phyloP scores from a whole-genome alignment of 2,797 vertebrate genomes.

The Sebastes steindachneri region DNA sequence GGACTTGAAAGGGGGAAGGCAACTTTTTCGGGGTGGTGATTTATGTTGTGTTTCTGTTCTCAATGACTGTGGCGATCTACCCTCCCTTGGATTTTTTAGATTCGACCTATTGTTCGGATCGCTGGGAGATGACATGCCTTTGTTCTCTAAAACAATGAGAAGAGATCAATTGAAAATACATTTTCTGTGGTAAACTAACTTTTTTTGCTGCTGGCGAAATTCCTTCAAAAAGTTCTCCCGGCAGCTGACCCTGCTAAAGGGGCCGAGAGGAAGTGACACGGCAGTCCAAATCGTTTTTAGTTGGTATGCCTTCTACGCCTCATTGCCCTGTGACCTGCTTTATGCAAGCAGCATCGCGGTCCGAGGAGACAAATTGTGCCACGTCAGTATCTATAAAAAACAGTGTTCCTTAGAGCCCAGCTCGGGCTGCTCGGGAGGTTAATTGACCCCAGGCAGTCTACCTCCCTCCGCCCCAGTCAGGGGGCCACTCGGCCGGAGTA shows the following conservation, averaged over 20 bases:
- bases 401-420: conserved; percentile 59
- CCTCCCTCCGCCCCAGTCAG: conserved; percentile 46
- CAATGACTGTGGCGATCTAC: conserved; percentile 42
- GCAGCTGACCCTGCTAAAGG: conserved; percentile 8
- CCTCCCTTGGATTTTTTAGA: conserved; percentile 33
- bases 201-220: conserved; percentile 18
- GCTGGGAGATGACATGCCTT: conserved; percentile 51
- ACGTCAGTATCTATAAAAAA: conserved; percentile 71
- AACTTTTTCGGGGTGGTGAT: conserved; percentile 73
- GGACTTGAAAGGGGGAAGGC: conserved; percentile 52
- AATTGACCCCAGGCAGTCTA: conserved; percentile 68
- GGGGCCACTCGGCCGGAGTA: conserved; percentile 26
- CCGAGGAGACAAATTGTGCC: conserved; percentile 60
- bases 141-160: conserved; percentile 70
- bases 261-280: conserved; percentile 35
- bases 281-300: conserved; percentile 17
- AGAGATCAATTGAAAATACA: conserved; percentile 49
- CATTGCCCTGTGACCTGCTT: conserved; percentile 72
- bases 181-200: conserved; percentile 12
- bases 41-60: conserved; percentile 72
- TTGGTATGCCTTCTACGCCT: conserved; percentile 49
- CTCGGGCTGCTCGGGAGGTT: conserved; percentile 54
- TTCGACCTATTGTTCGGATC: conserved; percentile 50
- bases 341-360: conserved; percentile 54
- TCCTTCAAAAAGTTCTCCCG: conserved; percentile 16